Conservation (phyloP, 2,797 vertebrate genomes). For the Cynodonichthys magdalenae region DNA sequence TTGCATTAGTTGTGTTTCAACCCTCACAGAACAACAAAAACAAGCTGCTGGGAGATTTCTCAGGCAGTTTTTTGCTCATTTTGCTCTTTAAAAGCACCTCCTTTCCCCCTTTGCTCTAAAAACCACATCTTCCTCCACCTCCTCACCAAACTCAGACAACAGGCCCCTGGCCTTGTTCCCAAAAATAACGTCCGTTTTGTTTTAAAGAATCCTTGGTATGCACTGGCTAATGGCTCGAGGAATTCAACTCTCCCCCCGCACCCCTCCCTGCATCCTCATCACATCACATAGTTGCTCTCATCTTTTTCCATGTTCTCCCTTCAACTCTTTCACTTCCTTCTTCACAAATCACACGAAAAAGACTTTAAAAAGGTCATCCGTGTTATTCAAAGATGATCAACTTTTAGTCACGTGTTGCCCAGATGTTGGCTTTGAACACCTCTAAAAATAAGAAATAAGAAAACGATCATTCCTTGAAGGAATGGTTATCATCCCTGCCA, state of each 20-base stretch:
- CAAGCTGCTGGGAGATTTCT: not conserved
- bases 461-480: too few relatives aligned
- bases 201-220: conserved; percentile 81
- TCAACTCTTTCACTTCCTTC: conserved; percentile 14
- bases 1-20: conserved; percentile 4
- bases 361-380: conserved; percentile 45
- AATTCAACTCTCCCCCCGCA: conserved; percentile 62
- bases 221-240: conserved; percentile 61
- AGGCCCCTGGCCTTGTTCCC: conserved; percentile 68
- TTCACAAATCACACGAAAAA: conserved; percentile 4
- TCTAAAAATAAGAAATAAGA: too few relatives aligned
- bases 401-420: conserved; percentile 7
- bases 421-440: too few relatives aligned
- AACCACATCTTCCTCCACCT: conserved; percentile 33
- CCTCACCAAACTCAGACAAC: conserved; percentile 52
- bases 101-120: conserved; percentile 19
- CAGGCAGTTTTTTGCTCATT: conserved; percentile 4
- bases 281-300: conserved; percentile 1
- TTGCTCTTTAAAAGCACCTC: conserved; percentile 15
- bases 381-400: conserved; percentile 37
- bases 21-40: conserved; percentile 11
- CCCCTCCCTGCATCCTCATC: conserved; percentile 9
- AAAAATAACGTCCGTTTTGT: conserved; percentile 83
- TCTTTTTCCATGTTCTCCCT: conserved; percentile 3
- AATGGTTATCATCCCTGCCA: too few relatives aligned